Evolutionary conservation across 2,113 vertebrate species (phyloP).

Genomic region (Holacanthus passer): DNA sequence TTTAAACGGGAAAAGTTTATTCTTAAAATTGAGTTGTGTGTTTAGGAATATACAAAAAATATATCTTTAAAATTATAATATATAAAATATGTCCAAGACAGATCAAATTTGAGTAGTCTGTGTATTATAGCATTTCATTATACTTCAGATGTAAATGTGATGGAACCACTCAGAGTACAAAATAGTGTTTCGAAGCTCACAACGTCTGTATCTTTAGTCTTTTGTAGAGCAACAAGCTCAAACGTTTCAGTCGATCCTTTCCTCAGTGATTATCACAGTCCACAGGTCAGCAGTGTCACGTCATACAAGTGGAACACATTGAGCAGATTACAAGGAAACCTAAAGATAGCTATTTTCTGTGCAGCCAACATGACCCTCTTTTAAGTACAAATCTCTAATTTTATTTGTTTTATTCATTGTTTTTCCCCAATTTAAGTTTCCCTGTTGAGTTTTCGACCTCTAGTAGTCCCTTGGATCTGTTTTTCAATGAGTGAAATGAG

Average conservation of each 20-base stretch:
- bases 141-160: neutral
- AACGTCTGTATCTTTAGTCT: neutral
- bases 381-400: too few species aligned
- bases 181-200: neutral
- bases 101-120: neutral
- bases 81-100: neutral
- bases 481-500: too few species aligned
- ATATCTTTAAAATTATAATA: neutral
- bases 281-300: neutral
- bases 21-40: neutral
- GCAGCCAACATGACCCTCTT: too few species aligned
- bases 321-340: too few species aligned
- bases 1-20: neutral
- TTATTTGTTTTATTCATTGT: too few species aligned
- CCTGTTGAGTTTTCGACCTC: too few species aligned
- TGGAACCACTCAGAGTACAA: neutral
- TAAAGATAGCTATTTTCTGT: too few species aligned
- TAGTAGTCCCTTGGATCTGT: too few species aligned
- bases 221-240: neutral
- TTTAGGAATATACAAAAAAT: neutral
- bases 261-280: neutral
- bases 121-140: neutral
- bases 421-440: too few species aligned
- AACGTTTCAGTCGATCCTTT: neutral
- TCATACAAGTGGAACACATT: neutral